Base-by-base conservation (phyloP, 2,888 invertebrate species). In the Lepidocyrtinus sp. region DNA sequence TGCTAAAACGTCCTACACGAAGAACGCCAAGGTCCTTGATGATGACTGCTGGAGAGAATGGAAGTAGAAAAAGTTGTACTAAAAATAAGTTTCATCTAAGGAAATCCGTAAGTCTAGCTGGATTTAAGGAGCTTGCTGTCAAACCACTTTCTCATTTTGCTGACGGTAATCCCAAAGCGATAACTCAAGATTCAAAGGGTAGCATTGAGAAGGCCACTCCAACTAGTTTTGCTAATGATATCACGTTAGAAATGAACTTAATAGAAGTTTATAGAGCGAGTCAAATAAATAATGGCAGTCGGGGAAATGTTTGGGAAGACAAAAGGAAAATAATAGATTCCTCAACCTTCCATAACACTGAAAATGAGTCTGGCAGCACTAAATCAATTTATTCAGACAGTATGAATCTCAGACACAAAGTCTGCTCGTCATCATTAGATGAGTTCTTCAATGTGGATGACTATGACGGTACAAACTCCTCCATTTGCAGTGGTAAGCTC, bases 31-130 rank as follows among this genome's bases (percentile, higher is more conserved):
- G 12, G 36, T 36, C 36, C 55, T 55, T n/a, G n/a, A 7, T n/a
- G n/a, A n/a, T n/a, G n/a, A n/a, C n/a, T 26, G 61, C 2, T 24
- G 22, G 71, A 5, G 21, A 24, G 36, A 64, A 64, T n/a, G 64
- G 50, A 64, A 15, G 45, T 12, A 45, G 22, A 7, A 46, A 19
- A 45, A 67, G 22, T 26, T 19, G 65, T 25, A 26, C 22, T 15
- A 68, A 68, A 75, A 25, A 26, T 27, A 19, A 61, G n/a, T 17
- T 55, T 74, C n/a, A 19, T 59, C 62, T 5, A 15, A 19, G 5
- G 63, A 63, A 68, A 75, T 63, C 69, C 3, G 17, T 55, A 46
- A 75, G 69, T 15, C n/a, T 75, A 27, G 25, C 62, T 21, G 75
- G 69, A 24, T 22, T 68, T 26, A 75, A 62, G 63, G 63, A 50